phyloP scores from a whole-genome alignment of 1,140 invertebrate genomes.

The Caerostris extrusa region DNA sequence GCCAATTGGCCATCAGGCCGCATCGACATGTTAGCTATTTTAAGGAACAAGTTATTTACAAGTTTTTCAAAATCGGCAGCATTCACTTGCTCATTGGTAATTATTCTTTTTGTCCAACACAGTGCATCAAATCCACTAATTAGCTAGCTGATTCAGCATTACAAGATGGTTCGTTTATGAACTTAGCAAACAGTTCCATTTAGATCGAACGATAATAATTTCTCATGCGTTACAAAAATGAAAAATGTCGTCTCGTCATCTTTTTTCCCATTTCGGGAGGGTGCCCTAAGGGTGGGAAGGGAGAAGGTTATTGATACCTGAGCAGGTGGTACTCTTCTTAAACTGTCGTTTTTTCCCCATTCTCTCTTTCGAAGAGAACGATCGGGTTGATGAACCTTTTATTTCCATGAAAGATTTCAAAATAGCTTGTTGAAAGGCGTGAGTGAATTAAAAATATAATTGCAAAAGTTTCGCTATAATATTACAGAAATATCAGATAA shows the following conservation, averaged over 20 bases:
- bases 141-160: not conserved
- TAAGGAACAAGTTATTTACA: too few relatives aligned
- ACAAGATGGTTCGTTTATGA: not conserved
- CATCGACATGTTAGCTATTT: too few relatives aligned
- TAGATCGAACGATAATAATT: not conserved
- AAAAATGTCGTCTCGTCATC: not conserved
- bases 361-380: not conserved
- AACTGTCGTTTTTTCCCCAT: not conserved
- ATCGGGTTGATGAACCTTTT: slow-evolving; percentile 4
- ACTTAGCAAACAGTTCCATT: not conserved
- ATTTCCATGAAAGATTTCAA: not conserved
- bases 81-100: too few relatives aligned
- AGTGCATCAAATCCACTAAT: not conserved
- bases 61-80: too few relatives aligned
- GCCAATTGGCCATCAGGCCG: too few relatives aligned
- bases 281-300: not conserved
- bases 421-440: too few relatives aligned
- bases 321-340: not conserved
- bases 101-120: too few relatives aligned
- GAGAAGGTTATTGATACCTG: slow-evolving; percentile 2
- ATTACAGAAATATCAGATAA: too few relatives aligned
- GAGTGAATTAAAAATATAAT: too few relatives aligned
- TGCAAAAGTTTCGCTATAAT: too few relatives aligned
- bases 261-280: not conserved
- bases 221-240: slow-evolving; percentile 13